Evolutionary conservation across 2,888 invertebrate species (phyloP).

Genomic region (Oscheius sp.): DNA sequence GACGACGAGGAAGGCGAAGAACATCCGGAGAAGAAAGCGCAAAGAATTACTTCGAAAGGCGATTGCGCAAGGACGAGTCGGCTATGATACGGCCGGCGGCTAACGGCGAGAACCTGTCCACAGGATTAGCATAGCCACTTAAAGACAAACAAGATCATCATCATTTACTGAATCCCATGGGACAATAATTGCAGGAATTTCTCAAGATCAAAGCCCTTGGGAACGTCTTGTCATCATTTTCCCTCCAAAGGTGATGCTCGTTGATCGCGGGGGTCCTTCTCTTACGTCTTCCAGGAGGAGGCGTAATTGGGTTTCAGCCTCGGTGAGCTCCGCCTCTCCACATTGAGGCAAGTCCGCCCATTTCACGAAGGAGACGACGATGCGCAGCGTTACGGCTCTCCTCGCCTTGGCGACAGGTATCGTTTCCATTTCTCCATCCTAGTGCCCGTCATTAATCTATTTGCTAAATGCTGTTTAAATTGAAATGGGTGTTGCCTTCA

Average conservation of each 20-base stretch:
- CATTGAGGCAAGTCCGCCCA: constrained; percentile 8
- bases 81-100: background rate
- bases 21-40: background rate
- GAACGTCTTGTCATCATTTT: too few species aligned
- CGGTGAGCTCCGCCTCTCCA: constrained; percentile 16
- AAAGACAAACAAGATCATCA: constrained; percentile 20
- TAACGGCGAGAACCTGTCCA: constrained; percentile 3
- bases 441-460: too few species aligned
- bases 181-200: background rate
- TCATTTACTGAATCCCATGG: background rate
- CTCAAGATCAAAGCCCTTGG: background rate
- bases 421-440: background rate
- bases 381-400: constrained; percentile 24
- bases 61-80: background rate
- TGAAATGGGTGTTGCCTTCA: too few species aligned
- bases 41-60: background rate
- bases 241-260: background rate
- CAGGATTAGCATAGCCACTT: constrained; percentile 5
- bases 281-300: constrained; percentile 5
- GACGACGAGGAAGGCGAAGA: constrained; percentile 11
- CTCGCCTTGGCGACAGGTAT: constrained; percentile 19
- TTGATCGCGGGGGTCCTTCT: background rate
- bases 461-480: too few species aligned
- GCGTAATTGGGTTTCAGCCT: constrained; percentile 24
- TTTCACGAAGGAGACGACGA: constrained; percentile 32